phyloP scores from a whole-genome alignment of 2,797 vertebrate genomes.

The Gila robusta region DNA sequence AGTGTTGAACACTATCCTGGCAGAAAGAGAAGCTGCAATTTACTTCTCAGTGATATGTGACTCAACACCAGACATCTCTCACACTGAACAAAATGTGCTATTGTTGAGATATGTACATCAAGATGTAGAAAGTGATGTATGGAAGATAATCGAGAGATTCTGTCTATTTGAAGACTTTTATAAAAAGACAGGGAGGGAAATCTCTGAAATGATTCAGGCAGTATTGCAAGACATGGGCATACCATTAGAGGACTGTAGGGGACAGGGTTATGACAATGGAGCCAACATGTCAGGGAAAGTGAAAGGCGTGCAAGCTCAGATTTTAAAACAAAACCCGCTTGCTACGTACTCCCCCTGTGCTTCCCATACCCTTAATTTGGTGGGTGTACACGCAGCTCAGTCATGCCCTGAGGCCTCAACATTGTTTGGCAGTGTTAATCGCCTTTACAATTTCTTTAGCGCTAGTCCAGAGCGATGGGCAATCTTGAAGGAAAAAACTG shows the following conservation, averaged over 20 bases:
- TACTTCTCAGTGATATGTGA: no score
- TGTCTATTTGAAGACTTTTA: no score
- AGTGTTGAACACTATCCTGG: no score
- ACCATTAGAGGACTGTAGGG: conserved; percentile 50
- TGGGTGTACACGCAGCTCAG: conserved; percentile 10
- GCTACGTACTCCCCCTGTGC: conserved; percentile 26
- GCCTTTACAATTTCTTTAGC: conserved; percentile 47
- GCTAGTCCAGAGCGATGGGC: conserved; percentile 50
- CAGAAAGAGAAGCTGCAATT: no score
- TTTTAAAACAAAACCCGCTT: conserved; percentile 43
- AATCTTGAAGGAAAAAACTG: conserved; percentile 45
- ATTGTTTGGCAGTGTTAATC: conserved; percentile 14
- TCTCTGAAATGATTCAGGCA: not conserved
- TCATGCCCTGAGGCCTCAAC: conserved; percentile 19
- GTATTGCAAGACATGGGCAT: conserved; percentile 37
- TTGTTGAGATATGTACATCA: no score
- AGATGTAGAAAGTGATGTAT: no score
- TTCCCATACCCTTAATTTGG: conserved; percentile 35
- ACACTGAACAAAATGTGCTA: no score
- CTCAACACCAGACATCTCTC: no score
- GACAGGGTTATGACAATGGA: conserved; percentile 52
- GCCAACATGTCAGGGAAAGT: conserved; percentile 45
- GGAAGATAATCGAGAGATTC: no score
- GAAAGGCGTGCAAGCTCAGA: conserved; percentile 38
- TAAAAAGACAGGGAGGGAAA: no score